phyloP scores from a whole-genome alignment of 2,797 vertebrate species.

The Megaceryle alcyon region DNA sequence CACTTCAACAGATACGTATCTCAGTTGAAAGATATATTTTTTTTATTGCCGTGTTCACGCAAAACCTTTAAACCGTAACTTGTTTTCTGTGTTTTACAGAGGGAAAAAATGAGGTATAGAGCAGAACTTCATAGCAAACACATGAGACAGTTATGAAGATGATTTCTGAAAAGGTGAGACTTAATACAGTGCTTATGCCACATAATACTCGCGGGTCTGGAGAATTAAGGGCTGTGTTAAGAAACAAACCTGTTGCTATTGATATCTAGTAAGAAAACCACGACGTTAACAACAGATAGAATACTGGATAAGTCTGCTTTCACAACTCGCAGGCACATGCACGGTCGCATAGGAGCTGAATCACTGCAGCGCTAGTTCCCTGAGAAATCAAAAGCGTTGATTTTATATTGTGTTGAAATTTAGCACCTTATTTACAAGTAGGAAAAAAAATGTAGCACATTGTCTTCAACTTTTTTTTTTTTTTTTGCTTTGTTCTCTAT shows the following conservation, averaged over 20 bases:
- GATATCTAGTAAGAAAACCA: background rate
- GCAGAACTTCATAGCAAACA: background rate
- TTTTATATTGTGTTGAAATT: background rate
- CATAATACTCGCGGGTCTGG: background rate
- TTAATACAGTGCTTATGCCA: background rate
- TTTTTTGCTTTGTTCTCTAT: background rate
- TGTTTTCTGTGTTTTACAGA: constrained; percentile 2
- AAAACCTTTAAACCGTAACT: background rate
- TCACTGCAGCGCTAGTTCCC: background rate
- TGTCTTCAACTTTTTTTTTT: background rate
- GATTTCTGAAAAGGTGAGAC: constrained; percentile 14
- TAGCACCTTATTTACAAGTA: background rate
- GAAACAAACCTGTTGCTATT: background rate
- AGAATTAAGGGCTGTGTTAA: background rate
- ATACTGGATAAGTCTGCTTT: background rate
- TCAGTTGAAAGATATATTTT: background rate
- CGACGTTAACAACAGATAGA: background rate
- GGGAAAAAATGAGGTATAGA: background rate
- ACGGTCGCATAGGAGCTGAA: background rate
- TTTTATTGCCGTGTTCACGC: background rate
- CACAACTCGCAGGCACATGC: background rate
- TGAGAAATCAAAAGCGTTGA: background rate
- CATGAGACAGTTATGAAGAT: background rate
- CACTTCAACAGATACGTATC: background rate
- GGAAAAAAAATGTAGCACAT: background rate